A percentile compares a stretch with the other conserved stretches of the same genome.
Evolutionary conservation across 2,888 invertebrate species (phyloP).

Genomic region (Diadegma fenestrale): DNA sequence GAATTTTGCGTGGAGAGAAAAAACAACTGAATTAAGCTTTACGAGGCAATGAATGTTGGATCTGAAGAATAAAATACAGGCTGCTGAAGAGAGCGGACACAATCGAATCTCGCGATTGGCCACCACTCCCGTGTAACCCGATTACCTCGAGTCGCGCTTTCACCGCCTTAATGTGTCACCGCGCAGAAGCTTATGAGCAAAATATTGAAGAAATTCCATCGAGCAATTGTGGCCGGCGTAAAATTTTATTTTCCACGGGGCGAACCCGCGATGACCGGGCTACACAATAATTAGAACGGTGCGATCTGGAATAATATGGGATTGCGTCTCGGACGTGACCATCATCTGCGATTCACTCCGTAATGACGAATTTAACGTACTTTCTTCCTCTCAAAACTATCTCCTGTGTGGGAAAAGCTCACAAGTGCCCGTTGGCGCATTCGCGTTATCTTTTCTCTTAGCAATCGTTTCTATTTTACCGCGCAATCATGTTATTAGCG

Average conservation of each 20-base stretch:
- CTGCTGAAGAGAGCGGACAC: slow-evolving; percentile 13
- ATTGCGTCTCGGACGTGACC: slow-evolving; percentile 65
- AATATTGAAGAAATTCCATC: slow-evolving; percentile 36
- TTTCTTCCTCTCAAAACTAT: slow-evolving; percentile 28
- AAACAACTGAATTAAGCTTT: slow-evolving; percentile 15
- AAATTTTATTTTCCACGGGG: slow-evolving; percentile 2
- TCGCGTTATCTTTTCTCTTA: slow-evolving; percentile 41
- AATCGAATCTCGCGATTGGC: slow-evolving; percentile 28
- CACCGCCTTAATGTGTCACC: slow-evolving; percentile 45
- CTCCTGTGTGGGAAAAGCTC: not conserved
- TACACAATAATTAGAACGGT: slow-evolving; percentile 76
- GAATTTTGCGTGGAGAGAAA: not conserved
- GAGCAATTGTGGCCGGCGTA: slow-evolving; percentile 13
- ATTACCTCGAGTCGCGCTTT: slow-evolving; percentile 52
- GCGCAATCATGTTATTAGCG: slow-evolving; percentile 64
- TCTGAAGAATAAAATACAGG: slow-evolving; percentile 13
- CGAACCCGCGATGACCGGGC: slow-evolving; percentile 73
- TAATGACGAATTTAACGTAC: slow-evolving; percentile 58
- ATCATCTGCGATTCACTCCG: slow-evolving; percentile 57
- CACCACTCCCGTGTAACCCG: slow-evolving; percentile 42
- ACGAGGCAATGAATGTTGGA: not conserved
- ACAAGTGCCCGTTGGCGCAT: slow-evolving; percentile 23
- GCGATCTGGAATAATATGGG: slow-evolving; percentile 72
- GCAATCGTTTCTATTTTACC: slow-evolving; percentile 39
- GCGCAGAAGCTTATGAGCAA: slow-evolving; percentile 14